phyloP scores from a whole-genome alignment of 2,113 vertebrate genomes.

The Rhea pennata region DNA sequence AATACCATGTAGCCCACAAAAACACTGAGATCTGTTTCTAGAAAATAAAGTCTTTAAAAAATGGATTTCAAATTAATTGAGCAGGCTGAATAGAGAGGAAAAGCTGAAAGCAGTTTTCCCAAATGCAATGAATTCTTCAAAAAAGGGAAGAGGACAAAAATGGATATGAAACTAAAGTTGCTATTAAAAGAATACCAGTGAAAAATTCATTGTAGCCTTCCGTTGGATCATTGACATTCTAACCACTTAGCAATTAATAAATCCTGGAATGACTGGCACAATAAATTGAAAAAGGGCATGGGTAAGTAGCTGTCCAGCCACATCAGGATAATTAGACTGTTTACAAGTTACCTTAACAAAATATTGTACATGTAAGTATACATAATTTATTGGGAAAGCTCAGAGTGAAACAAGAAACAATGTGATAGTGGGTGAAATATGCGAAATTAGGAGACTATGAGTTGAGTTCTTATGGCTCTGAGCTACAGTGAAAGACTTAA shows the following conservation, averaged over 20 bases:
- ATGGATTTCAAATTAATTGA: not conserved
- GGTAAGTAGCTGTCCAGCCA: not conserved
- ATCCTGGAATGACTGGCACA: not conserved
- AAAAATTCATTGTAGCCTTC: not conserved
- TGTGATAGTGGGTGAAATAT: not conserved
- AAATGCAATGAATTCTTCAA: not conserved
- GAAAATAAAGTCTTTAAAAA: not conserved
- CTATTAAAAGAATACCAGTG: not conserved
- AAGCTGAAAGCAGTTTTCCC: not conserved
- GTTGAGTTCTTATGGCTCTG: not conserved
- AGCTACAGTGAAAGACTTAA: not conserved
- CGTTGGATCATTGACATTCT: not conserved
- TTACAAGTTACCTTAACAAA: not conserved
- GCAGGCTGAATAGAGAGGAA: not conserved
- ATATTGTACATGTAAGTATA: not conserved
- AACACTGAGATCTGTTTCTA: not conserved
- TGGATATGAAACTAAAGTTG: not conserved
- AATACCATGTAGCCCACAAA: fast-evolving
- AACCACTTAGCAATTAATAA: not conserved
- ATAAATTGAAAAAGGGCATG: not conserved
- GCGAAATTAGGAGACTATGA: not conserved
- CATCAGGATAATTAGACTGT: not conserved
- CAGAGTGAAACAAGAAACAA: not conserved
- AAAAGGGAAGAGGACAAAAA: not conserved
- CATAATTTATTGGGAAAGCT: not conserved